Evolutionary conservation across 1,140 invertebrate species (phyloP), one percentile per base, ranked within the genome.

Genomic region (Brachionus rotundiformis): DNA sequence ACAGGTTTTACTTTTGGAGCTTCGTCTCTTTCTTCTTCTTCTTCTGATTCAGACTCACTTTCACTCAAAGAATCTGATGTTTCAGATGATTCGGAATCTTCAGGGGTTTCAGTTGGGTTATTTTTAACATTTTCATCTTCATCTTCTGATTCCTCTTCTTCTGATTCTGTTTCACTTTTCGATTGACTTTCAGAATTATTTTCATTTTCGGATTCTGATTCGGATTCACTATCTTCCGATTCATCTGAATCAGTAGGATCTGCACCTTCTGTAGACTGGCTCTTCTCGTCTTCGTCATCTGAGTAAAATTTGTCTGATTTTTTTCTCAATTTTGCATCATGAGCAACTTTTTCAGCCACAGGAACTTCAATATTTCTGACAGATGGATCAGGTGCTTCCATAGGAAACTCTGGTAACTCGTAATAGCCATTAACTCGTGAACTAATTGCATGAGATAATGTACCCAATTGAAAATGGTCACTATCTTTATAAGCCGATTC

Each of bases 401-500:
- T 89, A 0, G 96, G 95, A 86, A 96, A 97, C 4, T 90, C 86
- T 3, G 96, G 95, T 65, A 99, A 89, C 81, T 95, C 92, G 77
- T 93, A 91, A 87, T 99, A 98, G 5, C 95, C 95, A 44, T 87
- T 89, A 1, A 95, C 93, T 71, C 92, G 89, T 84, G 91, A 91
- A 84, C 97, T 95, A 29, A 98, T 90, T 85, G 96, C 94, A 89
- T 98, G 96, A 0, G 96, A 98, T 27, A 99, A 88, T 6, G 95
- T 95, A 0, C 96, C 96, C 82, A 99, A 88, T 85, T 98, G 96
- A 86, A 93, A 97, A 82, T 93, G 91, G 84, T 94, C 92, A 13
- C 92, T 90, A 83, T 94, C 94, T 91, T 71, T 49, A 87, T 25
- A 86, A 84, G 91, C 92, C 2, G 91, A 92, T 83, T 92, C 90